These are phyloP conservation scores for Orchesellides sinensis DNA, from an alignment of 2,888 invertebrate genomes.

Conservation along the genomic window DNA sequence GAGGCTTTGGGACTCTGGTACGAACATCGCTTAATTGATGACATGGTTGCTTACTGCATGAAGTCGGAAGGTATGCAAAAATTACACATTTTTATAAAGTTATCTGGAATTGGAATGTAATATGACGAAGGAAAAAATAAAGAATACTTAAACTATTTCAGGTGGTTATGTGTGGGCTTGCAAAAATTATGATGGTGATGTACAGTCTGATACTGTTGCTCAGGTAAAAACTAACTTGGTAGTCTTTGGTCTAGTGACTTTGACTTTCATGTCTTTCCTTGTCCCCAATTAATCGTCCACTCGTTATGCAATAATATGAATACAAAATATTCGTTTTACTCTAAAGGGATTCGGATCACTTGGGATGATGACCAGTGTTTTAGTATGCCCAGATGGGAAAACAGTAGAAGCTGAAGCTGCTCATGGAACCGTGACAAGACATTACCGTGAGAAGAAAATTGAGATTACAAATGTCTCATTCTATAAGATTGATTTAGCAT, in stretches of 20 bases:
- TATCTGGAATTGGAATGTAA: not conserved
- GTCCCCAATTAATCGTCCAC: not conserved
- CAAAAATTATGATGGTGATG: conserved; percentile 99
- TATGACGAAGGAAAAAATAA: not conserved
- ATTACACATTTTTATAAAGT: not conserved
- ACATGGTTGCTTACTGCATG: conserved; percentile 99
- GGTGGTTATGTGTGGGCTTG: conserved; percentile 99
- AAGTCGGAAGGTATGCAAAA: conserved; percentile 86
- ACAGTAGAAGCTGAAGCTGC: conserved; percentile 99
- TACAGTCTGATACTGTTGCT: conserved; percentile 98
- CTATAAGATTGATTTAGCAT: too few species aligned
- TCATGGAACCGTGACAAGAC: conserved; percentile 93
- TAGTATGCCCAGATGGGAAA: conserved; percentile 97
- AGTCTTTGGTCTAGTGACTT: not conserved
- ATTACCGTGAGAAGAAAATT: conserved; percentile 90
- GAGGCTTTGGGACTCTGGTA: conserved; percentile 96
- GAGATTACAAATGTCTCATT: too few species aligned
- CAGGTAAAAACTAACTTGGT: conserved; percentile 82
- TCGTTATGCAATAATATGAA: not conserved
- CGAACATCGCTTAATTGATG: conserved; percentile 87
- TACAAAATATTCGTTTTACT: not conserved
- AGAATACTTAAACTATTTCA: not conserved
- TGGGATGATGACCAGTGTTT: conserved; percentile 98
- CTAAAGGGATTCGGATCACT: conserved; percentile 83
- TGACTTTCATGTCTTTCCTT: not conserved